Evolutionary conservation across 2,888 invertebrate species (phyloP), one percentile per base, ranked within the genome.

Genomic region (Tanypteryx hageni): DNA sequence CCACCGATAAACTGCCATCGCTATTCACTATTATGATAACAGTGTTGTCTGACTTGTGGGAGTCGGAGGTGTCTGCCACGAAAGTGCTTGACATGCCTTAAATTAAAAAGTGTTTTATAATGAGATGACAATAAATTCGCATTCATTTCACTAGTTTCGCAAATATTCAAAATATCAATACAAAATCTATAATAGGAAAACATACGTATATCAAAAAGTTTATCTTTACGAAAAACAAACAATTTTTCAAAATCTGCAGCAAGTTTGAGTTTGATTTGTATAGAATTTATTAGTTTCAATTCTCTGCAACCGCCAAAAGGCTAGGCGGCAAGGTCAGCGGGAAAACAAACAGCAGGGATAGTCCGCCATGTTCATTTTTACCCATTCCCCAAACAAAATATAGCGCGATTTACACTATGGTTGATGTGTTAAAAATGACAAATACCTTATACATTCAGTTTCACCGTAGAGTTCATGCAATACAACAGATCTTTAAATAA

Each of bases 1-100:
- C 98, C 82, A 98, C 97, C 93, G 97, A 97, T 93, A 98, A 96
- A 93, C 97, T 97, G 94, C 98, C 98, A 96, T 98, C 98, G 95
- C 98, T 97, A 95, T 97, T 97, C 95, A 98, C 98, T 95, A 98
- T 97, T 95, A 98, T 97, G 94, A 98, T 96, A 94, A 97, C 97
- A 94, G 97, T 97, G 95, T 97, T 97, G 94, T 96, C 95, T 92
- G 92, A 92, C 84, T 92, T 93, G 81, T 92, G 92, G 13, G 93
- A 93, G 68, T 94, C 93, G n/a, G 93, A 93, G 44, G 93, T 93
- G 89, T 94, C 94, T 22, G 93, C 93, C 76, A 94, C 93, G 93
- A 94, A 93, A 89, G 94, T 93, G 92, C 94, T 94, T 81, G 94
- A 94, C 94, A 94, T 94, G 86, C 92, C 93, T 68, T 57, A n/a